These are phyloP conservation scores for Leptodactylus fallax DNA, from an alignment of 2,797 vertebrate species.

Conservation along the genomic window DNA sequence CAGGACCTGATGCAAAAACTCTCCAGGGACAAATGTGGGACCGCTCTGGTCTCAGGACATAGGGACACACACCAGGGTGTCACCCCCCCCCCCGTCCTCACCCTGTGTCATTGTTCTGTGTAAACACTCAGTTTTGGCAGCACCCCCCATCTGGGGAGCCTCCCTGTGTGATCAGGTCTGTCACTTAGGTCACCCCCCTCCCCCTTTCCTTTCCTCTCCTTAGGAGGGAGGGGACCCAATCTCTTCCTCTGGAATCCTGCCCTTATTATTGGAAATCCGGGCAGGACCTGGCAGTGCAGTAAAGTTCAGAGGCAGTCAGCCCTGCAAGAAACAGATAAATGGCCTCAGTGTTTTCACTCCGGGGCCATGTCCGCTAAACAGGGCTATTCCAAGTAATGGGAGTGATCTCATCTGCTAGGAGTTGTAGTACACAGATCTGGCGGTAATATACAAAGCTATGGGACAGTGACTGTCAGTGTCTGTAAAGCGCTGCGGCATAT, in stretches of 20 bases:
- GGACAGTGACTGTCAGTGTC: too few relatives aligned
- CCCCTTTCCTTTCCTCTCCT: not conserved
- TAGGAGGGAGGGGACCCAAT: not conserved
- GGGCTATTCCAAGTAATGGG: not conserved
- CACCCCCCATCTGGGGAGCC: not conserved
- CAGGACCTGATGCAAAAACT: not conserved
- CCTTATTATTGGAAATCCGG: slow-evolving; percentile 3
- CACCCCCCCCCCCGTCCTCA: not conserved
- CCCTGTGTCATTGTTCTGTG: not conserved
- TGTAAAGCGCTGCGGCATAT: too few relatives aligned
- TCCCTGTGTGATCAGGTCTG: not conserved
- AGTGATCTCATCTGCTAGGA: too few relatives aligned
- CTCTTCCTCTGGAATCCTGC: slow-evolving; percentile 28
- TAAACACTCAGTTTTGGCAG: too few relatives aligned
- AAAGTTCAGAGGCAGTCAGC: not conserved
- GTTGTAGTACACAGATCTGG: not conserved
- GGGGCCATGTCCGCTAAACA: not conserved
- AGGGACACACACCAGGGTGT: not conserved
- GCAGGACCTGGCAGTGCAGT: not conserved
- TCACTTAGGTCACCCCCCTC: not conserved
- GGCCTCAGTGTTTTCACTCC: not conserved
- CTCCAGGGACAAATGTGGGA: not conserved
- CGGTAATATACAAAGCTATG: too few relatives aligned
- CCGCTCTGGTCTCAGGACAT: not conserved
- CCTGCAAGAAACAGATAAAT: not conserved